phyloP scores from a whole-genome alignment of 2,797 vertebrate species.

The Silurus lanzhouensis region DNA sequence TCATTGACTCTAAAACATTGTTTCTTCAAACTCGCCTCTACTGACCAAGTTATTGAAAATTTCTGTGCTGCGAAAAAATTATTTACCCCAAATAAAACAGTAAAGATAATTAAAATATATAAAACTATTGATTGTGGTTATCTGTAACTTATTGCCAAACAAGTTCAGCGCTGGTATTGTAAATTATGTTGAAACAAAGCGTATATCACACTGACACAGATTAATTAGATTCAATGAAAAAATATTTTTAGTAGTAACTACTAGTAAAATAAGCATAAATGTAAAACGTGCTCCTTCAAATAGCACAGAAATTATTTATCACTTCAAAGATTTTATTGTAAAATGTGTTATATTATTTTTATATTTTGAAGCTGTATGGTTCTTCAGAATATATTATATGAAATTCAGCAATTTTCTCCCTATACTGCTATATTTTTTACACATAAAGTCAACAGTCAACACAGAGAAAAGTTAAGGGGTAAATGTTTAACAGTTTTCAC shows the following conservation, averaged over 20 bases:
- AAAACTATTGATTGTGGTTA: not conserved
- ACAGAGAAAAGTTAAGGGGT: not conserved
- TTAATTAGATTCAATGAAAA: not conserved
- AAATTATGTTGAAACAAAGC: not conserved
- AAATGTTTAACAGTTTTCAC: not conserved
- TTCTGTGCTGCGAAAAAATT: not conserved
- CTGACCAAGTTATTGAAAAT: not conserved
- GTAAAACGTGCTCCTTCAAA: not conserved
- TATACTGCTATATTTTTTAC: not conserved
- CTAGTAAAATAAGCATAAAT: not conserved
- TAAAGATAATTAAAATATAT: not conserved
- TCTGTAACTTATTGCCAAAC: not conserved
- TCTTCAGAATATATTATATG: not conserved
- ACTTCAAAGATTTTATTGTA: not conserved
- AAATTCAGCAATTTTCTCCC: too few species aligned
- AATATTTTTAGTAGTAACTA: not conserved
- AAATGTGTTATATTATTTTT: not conserved
- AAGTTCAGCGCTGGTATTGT: not conserved
- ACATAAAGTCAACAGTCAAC: not conserved
- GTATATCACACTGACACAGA: not conserved
- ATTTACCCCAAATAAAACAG: not conserved
- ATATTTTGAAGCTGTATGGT: not conserved
- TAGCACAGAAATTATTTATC: not conserved
- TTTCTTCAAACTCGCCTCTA: not conserved
- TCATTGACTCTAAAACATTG: not conserved